phyloP scores from a whole-genome alignment of 2,113 vertebrate species.

The Conger conger region DNA sequence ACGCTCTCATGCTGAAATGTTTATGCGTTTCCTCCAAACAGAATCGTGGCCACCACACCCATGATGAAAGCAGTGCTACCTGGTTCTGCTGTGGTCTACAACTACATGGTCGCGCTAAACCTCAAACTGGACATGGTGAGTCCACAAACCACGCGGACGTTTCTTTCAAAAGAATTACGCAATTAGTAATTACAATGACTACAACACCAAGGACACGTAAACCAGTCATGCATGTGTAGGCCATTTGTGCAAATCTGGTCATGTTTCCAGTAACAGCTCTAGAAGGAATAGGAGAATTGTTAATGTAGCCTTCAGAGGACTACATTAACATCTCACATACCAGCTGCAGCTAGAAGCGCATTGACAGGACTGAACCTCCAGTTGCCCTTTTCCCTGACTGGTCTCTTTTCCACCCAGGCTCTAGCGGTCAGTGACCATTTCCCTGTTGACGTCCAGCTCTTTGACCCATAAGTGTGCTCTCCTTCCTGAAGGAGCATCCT shows the following conservation, averaged over 20 bases:
- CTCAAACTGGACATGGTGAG: conserved; percentile 75
- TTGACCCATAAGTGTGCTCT: background rate
- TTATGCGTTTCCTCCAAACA: conserved; percentile 39
- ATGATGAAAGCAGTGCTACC: conserved; percentile 70
- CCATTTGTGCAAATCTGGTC: too few relatives aligned
- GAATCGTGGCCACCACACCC: conserved; percentile 77
- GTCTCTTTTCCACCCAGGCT: conserved; percentile 65
- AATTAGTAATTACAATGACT: too few relatives aligned
- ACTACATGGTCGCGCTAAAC: conserved; percentile 72
- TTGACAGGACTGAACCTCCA: background rate
- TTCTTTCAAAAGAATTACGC: too few relatives aligned
- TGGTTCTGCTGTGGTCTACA: conserved; percentile 66
- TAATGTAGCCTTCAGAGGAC: too few relatives aligned
- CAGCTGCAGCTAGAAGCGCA: too few relatives aligned
- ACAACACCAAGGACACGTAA: too few relatives aligned
- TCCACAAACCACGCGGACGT: too few relatives aligned
- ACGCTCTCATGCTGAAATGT: background rate
- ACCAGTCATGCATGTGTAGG: too few relatives aligned
- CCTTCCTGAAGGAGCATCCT: background rate
- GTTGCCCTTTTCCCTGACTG: too few relatives aligned
- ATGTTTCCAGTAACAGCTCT: too few relatives aligned
- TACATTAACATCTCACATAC: too few relatives aligned
- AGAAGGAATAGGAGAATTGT: too few relatives aligned
- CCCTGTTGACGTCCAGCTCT: conserved; percentile 82
- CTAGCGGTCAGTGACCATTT: conserved; percentile 88